A percentile compares a stretch with the other conserved stretches of the same genome.
These are phyloP conservation scores for Peromyscus polionotus DNA, from an alignment of 2,113 vertebrate genomes.

Conservation along the genomic window DNA sequence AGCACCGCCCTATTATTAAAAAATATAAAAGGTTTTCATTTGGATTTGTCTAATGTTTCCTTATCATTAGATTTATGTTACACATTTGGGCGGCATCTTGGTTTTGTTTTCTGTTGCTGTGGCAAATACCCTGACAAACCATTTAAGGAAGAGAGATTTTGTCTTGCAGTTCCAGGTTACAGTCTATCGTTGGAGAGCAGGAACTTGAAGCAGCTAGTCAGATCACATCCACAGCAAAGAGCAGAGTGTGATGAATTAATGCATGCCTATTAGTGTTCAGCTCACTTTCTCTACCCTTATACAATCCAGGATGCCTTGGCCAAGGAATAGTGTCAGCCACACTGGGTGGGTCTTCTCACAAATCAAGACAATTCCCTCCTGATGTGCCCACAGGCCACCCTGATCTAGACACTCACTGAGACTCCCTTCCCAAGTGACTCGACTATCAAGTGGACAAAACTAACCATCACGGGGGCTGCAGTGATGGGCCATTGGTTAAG, in stretches of 20 bases:
- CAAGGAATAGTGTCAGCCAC: too few relatives aligned
- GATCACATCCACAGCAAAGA: background rate
- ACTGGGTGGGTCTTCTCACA: too few relatives aligned
- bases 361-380: too few relatives aligned
- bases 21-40: background rate
- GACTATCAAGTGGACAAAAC: background rate
- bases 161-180: background rate
- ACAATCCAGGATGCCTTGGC: too few relatives aligned
- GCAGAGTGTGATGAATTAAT: background rate
- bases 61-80: background rate
- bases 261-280: background rate
- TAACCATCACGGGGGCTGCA: background rate
- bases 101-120: background rate
- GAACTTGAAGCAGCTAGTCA: background rate
- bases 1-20: background rate
- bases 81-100: background rate
- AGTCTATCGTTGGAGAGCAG: background rate
- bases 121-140: background rate
- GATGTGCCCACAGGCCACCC: background rate
- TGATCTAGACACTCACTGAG: background rate
- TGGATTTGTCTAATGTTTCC: background rate
- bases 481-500: background rate
- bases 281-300: too few relatives aligned
- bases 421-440: background rate
- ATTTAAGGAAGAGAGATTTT: background rate